phyloP scores from a whole-genome alignment of 2,797 vertebrate species.

The Furcifer pardalis region DNA sequence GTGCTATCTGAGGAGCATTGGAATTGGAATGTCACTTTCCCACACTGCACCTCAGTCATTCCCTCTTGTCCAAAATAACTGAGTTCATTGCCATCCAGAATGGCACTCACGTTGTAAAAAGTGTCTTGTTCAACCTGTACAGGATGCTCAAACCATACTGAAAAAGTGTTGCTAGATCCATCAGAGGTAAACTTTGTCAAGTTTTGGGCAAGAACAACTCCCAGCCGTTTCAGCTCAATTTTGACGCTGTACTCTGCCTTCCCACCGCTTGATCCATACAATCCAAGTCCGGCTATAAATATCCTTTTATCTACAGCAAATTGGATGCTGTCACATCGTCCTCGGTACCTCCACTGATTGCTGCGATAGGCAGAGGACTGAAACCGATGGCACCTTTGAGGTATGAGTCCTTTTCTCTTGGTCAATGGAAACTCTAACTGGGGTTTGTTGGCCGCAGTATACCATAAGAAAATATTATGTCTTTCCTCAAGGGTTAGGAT shows the following conservation, averaged over 20 bases:
- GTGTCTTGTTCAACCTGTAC: slow-evolving; percentile 95
- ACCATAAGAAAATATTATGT: slow-evolving; percentile 96
- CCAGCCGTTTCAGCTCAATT: slow-evolving; percentile 95
- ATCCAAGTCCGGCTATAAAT: slow-evolving; percentile 91
- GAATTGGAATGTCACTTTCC: slow-evolving; percentile 96
- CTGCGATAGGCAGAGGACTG: slow-evolving; percentile 94
- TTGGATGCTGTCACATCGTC: slow-evolving; percentile 98
- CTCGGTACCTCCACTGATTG: slow-evolving; percentile 98
- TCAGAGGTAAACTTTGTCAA: slow-evolving; percentile 91
- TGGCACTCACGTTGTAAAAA: slow-evolving; percentile 94
- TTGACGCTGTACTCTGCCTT: slow-evolving; percentile 91
- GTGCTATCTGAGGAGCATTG: slow-evolving; percentile 99
- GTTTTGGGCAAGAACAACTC: slow-evolving; percentile 87
- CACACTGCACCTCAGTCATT: slow-evolving; percentile 97
- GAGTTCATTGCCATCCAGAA: slow-evolving; percentile 94
- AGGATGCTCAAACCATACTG: slow-evolving; percentile 95
- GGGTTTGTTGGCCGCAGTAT: slow-evolving; percentile 93
- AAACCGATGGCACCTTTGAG: slow-evolving; percentile 92
- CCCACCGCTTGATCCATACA: slow-evolving; percentile 94
- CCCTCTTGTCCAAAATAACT: slow-evolving; percentile 99
- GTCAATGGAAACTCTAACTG: slow-evolving; percentile 85
- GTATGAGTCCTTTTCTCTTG: slow-evolving; percentile 83
- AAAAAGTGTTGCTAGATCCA: slow-evolving; percentile 92
- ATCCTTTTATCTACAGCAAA: slow-evolving; percentile 93
- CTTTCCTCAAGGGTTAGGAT: slow-evolving; percentile 96